Evolutionary conservation across 2,888 invertebrate genomes (phyloP), one percentile per base, ranked within the genome.

Genomic region (Hypomecis punctinalis): DNA sequence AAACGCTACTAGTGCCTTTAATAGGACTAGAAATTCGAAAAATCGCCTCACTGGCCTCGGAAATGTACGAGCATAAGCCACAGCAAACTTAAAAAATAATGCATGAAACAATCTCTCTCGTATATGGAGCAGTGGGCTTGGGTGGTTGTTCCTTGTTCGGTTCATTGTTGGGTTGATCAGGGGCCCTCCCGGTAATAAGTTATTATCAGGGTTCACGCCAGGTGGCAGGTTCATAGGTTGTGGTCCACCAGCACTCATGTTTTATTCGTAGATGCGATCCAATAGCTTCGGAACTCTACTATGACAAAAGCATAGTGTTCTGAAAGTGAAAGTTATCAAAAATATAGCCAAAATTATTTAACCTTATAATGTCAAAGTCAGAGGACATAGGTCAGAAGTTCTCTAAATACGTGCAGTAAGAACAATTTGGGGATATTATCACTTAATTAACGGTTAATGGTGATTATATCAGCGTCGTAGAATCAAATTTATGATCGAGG

Each of bases 31-130:
- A 89, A 97, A 97, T 89, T 98, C 98, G 80, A 98, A 94, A 76
- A 97, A 94, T 81, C 97, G 94, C 79, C 98, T 91, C 47, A 97
- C 94, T 68, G 96, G 96, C 85, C 96, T 95, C 37, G 98, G 98
- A 90, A 99, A 97, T 60, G 97, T 96, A 78, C 97, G 94, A 47
- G 98, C 98, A 91, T 99, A 99, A 23, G 97, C 96, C 77, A 99
- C 91, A 4, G 99, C 97, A 74, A 97, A 96, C 85, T 98, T 96
- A 84, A 98, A 96, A 89, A 99, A 99, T 74, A 99, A 93, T 10
- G 98, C 98, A 91, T 99, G 98, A 86, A 99, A 99, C 60, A 99
- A 92, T 74, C 98, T 94, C 85, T 99, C 98, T 77, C 99, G 94
- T 64, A 98, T 97, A 89, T 96, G 97, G 79, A 97, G 95, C 69